Evolutionary conservation across 1,140 invertebrate species (phyloP).

Genomic region (Lysiphlebus fabarum): DNA sequence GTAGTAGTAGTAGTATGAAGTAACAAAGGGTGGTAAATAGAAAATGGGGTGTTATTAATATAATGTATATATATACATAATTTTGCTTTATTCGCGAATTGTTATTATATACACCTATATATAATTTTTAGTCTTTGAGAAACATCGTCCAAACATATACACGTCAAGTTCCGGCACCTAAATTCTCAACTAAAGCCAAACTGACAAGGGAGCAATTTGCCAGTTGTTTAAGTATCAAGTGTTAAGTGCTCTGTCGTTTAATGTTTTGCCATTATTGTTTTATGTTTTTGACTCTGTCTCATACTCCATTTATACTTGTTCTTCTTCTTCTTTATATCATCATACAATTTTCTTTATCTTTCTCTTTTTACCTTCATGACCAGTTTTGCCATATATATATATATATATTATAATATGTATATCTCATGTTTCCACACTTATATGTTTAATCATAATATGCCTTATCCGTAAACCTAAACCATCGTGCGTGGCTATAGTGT

Average conservation of each 20-base stretch:
- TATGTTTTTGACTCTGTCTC: slow-evolving; percentile 48
- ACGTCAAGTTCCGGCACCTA: slow-evolving; percentile 44
- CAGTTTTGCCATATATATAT: slow-evolving; percentile 17
- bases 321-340: no score
- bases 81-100: no score
- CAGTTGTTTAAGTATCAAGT: slow-evolving; percentile 58
- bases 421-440: slow-evolving; percentile 17
- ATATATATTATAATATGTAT: no score
- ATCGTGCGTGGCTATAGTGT: no score
- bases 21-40: no score
- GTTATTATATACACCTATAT: no score
- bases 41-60: no score
- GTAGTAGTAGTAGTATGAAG: no score
- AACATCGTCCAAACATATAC: slow-evolving; percentile 19
- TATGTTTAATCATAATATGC: slow-evolving; percentile 6
- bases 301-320: background rate
- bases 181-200: slow-evolving; percentile 49
- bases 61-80: no score
- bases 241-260: slow-evolving; percentile 56
- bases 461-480: no score
- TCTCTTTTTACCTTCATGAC: no score
- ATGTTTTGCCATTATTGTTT: slow-evolving; percentile 57
- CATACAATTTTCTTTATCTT: no score
- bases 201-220: slow-evolving; percentile 57
- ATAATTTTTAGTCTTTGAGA: background rate